These are phyloP conservation scores for Gavialis gangeticus DNA, from an alignment of 2,113 vertebrate genomes.

Conservation along the genomic window DNA sequence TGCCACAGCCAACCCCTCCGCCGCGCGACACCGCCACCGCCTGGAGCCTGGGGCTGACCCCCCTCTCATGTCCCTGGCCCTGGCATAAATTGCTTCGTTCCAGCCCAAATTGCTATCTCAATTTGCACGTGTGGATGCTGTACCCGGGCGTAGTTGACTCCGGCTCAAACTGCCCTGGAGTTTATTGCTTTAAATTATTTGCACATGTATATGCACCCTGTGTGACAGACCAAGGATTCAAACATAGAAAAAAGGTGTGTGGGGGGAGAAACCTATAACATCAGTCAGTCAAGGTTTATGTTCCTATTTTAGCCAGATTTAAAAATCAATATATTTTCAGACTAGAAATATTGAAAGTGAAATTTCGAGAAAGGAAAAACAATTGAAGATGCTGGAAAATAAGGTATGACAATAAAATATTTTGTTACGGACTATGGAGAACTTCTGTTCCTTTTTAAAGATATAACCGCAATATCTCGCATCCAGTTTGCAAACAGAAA, in stretches of 20 bases:
- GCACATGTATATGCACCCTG: too few relatives aligned
- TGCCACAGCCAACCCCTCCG: too few relatives aligned
- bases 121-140: too few relatives aligned
- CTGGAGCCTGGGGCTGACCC: too few relatives aligned
- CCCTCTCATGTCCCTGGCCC: too few relatives aligned
- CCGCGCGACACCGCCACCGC: too few relatives aligned
- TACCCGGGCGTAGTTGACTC: too few relatives aligned
- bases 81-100: too few relatives aligned
- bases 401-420: constrained; percentile 75
- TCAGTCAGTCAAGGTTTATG: not conserved
- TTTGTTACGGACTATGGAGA: not conserved
- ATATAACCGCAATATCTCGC: not conserved
- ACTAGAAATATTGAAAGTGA: constrained; percentile 78
- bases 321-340: constrained; percentile 72
- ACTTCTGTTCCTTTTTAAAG: not conserved
- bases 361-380: constrained; percentile 85
- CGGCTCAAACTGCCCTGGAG: too few relatives aligned
- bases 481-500: not conserved
- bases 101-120: too few relatives aligned
- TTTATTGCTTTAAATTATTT: too few relatives aligned
- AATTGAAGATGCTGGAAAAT: constrained; percentile 85
- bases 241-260: not conserved
- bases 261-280: too few relatives aligned
- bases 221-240: not conserved
- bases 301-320: constrained; percentile 35